A percentile compares a stretch with the other conserved stretches of the same genome.
phyloP scores from a whole-genome alignment of 2,888 invertebrate species.

The Sinotaia quadrata region DNA sequence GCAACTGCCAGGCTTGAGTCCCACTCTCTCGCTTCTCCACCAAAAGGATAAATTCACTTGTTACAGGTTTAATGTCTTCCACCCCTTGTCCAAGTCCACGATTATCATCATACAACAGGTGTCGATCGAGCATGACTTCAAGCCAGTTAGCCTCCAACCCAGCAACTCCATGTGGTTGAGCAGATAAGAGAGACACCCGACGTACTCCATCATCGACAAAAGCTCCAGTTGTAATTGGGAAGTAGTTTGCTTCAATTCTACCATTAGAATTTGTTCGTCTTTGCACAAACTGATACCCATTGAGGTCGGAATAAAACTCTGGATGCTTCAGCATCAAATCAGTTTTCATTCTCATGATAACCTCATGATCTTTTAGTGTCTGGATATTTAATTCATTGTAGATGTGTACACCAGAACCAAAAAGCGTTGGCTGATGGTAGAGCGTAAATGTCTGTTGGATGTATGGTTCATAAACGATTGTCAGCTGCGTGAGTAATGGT shows the following conservation, averaged over 20 bases:
- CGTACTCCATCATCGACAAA: conserved; percentile 59
- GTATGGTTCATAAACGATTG: conserved; percentile 76
- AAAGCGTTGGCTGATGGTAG: conserved; percentile 50
- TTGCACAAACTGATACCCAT: conserved; percentile 66
- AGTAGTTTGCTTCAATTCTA: conserved; percentile 68
- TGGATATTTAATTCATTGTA: conserved; percentile 55
- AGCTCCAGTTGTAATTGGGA: conserved; percentile 66
- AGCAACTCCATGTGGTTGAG: conserved; percentile 68
- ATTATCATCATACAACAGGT: conserved; percentile 64
- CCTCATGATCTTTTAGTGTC: conserved; percentile 59
- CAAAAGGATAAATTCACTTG: conserved; percentile 57
- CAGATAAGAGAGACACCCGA: conserved; percentile 62
- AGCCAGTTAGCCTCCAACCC: conserved; percentile 60
- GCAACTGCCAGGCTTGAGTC: background rate
- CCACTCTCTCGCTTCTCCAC: conserved; percentile 54
- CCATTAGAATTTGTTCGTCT: conserved; percentile 56
- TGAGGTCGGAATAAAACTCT: conserved; percentile 67
- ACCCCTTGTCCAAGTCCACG: conserved; percentile 67
- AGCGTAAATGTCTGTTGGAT: conserved; percentile 52
- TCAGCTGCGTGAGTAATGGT: conserved; percentile 86
- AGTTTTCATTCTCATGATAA: conserved; percentile 65
- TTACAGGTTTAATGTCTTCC: conserved; percentile 60
- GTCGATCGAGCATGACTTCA: conserved; percentile 70
- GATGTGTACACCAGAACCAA: conserved; percentile 55
- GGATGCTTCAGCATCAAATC: conserved; percentile 49